Evolutionary conservation across 2,797 vertebrate genomes (phyloP).

Genomic region (Bryconaethiops microstoma): DNA sequence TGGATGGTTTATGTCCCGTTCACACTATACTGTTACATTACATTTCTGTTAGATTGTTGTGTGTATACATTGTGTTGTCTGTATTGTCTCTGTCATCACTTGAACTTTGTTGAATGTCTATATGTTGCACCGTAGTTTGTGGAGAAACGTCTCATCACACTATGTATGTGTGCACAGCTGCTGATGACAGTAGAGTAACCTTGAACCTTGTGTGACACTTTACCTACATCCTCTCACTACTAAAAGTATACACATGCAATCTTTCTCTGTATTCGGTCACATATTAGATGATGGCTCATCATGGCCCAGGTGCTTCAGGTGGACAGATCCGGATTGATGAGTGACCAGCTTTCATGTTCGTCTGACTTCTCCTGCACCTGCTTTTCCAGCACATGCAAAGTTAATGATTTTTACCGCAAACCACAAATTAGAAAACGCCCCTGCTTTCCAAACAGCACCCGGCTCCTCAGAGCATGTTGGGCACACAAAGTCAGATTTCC

Average conservation of each 20-base stretch:
- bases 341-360: slow-evolving; percentile 6
- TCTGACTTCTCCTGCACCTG: background rate
- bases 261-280: slow-evolving; percentile 67
- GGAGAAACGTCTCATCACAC: too few species aligned
- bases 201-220: slow-evolving; percentile 1
- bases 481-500: background rate
- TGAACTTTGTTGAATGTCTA: too few species aligned
- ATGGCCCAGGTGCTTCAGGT: slow-evolving; percentile 81
- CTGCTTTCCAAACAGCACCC: slow-evolving; percentile 10
- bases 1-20: too few species aligned
- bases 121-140: too few species aligned
- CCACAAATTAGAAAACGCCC: too few species aligned
- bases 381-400: background rate
- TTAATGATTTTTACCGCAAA: slow-evolving; percentile 23
- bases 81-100: too few species aligned
- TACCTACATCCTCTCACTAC: background rate
- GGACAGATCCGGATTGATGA: slow-evolving; percentile 75
- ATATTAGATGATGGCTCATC: slow-evolving; percentile 78
- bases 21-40: too few species aligned
- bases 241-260: background rate
- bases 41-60: too few species aligned
- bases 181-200: too few species aligned
- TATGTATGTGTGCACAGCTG: too few species aligned
- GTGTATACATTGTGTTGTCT: too few species aligned
- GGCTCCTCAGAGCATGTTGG: slow-evolving; percentile 10